phyloP scores from a whole-genome alignment of 2,888 invertebrate species.

The Aphodius granarius region DNA sequence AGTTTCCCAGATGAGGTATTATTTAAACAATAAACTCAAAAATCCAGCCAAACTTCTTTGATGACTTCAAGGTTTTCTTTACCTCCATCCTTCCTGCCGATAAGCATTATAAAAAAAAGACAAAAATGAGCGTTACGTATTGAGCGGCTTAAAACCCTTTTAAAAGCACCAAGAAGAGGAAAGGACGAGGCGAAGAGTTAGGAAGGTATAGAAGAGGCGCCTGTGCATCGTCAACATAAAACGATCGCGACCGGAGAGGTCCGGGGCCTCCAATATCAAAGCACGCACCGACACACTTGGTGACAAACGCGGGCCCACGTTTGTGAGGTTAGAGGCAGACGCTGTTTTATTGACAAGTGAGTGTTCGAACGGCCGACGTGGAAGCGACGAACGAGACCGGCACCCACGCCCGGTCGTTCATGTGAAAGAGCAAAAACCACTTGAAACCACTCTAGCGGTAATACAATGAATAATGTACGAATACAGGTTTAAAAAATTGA shows the following conservation, averaged over 20 bases:
- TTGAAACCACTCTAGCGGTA: background rate
- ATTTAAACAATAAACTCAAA: no score
- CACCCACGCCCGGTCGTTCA: constrained; percentile 1
- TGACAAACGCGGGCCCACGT: background rate
- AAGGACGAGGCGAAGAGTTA: background rate
- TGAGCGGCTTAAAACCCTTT: background rate
- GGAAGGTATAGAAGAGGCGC: background rate
- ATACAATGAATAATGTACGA: background rate
- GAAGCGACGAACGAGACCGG: background rate
- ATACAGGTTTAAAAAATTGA: background rate
- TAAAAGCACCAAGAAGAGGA: background rate
- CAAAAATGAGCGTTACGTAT: background rate
- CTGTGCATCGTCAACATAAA: background rate
- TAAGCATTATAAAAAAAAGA: background rate
- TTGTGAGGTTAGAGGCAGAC: background rate
- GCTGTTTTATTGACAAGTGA: background rate
- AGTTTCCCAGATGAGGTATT: no score
- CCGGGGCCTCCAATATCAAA: background rate
- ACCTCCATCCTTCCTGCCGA: background rate
- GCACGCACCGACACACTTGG: background rate
- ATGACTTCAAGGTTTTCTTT: background rate
- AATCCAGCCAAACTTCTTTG: background rate
- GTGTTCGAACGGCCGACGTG: background rate
- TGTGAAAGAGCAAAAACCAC: constrained; percentile 4
- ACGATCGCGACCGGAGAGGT: background rate